Percentiles rank a stretch among this genome's conserved stretches.
Conservation (phyloP, 2,888 invertebrate species). For the Dastarcus helophoroides region DNA sequence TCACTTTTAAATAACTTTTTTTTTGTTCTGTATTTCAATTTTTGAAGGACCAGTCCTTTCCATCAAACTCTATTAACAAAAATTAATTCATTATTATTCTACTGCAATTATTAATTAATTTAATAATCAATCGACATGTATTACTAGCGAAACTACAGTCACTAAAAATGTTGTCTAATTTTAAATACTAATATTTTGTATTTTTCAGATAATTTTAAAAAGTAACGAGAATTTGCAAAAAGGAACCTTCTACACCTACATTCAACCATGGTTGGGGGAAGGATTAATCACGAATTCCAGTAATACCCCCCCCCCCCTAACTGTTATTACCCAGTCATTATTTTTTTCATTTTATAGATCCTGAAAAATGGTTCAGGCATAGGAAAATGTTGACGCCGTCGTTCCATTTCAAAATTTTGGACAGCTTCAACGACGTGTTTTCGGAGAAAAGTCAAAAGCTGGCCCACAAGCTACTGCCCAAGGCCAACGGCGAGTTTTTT, state of each 20-base stretch:
- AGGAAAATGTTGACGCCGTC: constrained; percentile 25
- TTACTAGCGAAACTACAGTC: no score
- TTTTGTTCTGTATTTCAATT: no score
- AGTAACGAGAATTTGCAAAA: constrained; percentile 19
- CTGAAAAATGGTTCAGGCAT: constrained; percentile 21
- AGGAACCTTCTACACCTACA: constrained; percentile 17
- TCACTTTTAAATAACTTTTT: no score
- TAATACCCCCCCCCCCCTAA: background rate
- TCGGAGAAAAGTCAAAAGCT: constrained; percentile 22
- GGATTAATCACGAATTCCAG: constrained; percentile 19
- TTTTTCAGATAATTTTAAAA: constrained; percentile 18
- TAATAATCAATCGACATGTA: no score
- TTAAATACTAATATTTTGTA: background rate
- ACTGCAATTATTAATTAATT: no score
- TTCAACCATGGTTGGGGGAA: constrained; percentile 20
- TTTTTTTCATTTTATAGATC: constrained; percentile 11
- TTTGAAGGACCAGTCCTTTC: no score
- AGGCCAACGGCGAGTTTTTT: constrained; percentile 21
- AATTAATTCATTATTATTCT: no score
- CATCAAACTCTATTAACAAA: no score
- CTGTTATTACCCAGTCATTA: no score
- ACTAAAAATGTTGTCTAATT: no score
- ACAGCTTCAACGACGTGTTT: constrained; percentile 24
- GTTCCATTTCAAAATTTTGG: constrained; percentile 28
- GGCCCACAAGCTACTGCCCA: constrained; percentile 16